Percentiles rank a stretch among this genome's conserved stretches.
Conservation (phyloP, 2,797 vertebrate species). For the Cyclura pinguis region DNA sequence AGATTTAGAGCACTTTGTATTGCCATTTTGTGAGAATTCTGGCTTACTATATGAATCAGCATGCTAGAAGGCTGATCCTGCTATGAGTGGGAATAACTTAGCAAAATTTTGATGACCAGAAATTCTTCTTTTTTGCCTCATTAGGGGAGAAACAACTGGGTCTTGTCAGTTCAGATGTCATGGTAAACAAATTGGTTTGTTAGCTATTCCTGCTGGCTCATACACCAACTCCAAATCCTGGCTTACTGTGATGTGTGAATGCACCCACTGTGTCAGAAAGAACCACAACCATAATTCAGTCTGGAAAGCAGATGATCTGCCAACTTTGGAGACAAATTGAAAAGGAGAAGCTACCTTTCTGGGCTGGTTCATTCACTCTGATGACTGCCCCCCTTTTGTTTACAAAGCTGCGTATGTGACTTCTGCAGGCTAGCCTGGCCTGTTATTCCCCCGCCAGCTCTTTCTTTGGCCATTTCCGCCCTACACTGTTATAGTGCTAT, state of each 20-base stretch:
- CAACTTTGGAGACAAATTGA: not conserved
- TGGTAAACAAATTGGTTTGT: not conserved
- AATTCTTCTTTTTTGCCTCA: not conserved
- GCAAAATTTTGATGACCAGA: not conserved
- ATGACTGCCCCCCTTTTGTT: not conserved
- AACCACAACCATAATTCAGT: not conserved
- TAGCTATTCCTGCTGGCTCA: not conserved
- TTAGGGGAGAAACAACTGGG: not conserved
- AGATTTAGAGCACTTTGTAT: too few relatives aligned
- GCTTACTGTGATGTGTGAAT: not conserved
- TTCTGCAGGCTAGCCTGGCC: too few relatives aligned
- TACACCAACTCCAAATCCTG: not conserved
- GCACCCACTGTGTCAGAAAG: not conserved
- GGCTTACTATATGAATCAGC: not conserved
- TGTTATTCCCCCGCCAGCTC: not conserved
- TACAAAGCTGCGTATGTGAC: not conserved
- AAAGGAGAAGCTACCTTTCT: not conserved
- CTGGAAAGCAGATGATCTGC: not conserved
- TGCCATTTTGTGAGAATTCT: not conserved
- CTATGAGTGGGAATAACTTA: not conserved
- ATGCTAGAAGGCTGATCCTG: not conserved
- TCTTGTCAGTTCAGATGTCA: not conserved
- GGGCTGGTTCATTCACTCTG: too few relatives aligned
- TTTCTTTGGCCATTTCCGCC: too few relatives aligned
- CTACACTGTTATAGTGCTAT: too few relatives aligned